A percentile compares a stretch with the other conserved stretches of the same genome.
phyloP scores from a whole-genome alignment of 2,888 invertebrate genomes.

The Leucoptera coffeella region DNA sequence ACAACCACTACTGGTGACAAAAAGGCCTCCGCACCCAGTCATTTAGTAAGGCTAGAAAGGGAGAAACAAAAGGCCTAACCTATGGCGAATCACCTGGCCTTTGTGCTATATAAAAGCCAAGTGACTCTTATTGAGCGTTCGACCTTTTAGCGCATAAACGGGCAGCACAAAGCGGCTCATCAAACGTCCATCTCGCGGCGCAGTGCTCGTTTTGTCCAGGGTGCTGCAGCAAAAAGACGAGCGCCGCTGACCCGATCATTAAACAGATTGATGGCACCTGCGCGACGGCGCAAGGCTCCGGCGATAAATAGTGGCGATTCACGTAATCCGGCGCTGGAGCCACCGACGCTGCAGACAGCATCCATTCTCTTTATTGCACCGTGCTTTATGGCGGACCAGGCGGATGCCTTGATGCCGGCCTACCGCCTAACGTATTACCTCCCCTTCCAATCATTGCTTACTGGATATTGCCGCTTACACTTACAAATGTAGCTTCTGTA shows the following conservation, averaged over 20 bases:
- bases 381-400: conserved; percentile 44
- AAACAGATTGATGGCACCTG: conserved; percentile 54
- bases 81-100: too few species aligned
- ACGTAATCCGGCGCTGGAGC: conserved; percentile 39
- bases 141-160: conserved; percentile 36
- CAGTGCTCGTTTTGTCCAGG: conserved; percentile 32
- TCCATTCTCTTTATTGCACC: conserved; percentile 51
- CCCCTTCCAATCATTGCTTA: too few species aligned
- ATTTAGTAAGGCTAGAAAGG: too few species aligned
- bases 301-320: conserved; percentile 54
- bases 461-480: too few species aligned
- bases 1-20: too few species aligned
- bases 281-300: conserved; percentile 24
- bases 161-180: conserved; percentile 48
- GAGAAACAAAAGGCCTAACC: too few species aligned
- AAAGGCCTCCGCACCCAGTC: too few species aligned
- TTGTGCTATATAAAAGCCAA: too few species aligned
- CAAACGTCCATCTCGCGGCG: conserved; percentile 45
- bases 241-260: conserved; percentile 53
- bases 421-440: conserved; percentile 6
- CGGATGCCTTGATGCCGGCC: conserved; percentile 33
- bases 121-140: too few species aligned
- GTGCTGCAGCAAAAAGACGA: conserved; percentile 36
- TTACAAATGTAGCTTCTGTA: too few species aligned
- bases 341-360: conserved; percentile 46